Percentiles rank a stretch among this genome's conserved stretches.
phyloP scores from a whole-genome alignment of 2,113 vertebrate species.

The Anolis carolinensis region DNA sequence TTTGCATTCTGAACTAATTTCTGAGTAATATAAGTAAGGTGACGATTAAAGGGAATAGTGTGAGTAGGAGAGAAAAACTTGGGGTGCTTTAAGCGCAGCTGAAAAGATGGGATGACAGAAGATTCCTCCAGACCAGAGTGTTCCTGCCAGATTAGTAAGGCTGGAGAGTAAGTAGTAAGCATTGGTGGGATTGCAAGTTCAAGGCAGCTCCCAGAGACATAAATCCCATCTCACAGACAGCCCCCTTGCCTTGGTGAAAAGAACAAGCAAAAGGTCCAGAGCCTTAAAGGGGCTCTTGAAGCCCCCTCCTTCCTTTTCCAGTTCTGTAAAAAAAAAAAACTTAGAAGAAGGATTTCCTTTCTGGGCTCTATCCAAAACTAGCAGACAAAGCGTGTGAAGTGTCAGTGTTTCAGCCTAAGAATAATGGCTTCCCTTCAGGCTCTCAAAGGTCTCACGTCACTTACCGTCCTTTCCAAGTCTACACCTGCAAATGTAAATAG shows the following conservation, averaged over 20 bases:
- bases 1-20: no score
- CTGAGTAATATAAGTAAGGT: no score
- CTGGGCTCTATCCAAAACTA: slow-evolving; percentile 11
- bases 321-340: not conserved
- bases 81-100: no score
- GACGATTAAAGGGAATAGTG: no score
- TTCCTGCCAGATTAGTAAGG: not conserved
- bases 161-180: no score
- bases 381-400: not conserved
- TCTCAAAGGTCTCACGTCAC: not conserved
- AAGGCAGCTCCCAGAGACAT: not conserved
- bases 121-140: no score
- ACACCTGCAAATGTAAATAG: not conserved
- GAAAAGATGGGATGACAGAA: no score
- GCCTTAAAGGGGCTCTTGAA: not conserved
- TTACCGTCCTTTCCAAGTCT: not conserved
- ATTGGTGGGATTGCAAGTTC: not conserved
- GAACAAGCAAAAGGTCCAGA: not conserved
- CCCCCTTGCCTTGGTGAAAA: not conserved
- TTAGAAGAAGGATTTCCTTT: slow-evolving; percentile 23
- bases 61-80: no score
- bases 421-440: slow-evolving; percentile 4
- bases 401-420: not conserved
- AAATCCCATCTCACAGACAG: not conserved
- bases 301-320: slow-evolving; percentile 1